Base-by-base conservation (phyloP, 2,113 vertebrate species). In the Proteles cristata region DNA sequence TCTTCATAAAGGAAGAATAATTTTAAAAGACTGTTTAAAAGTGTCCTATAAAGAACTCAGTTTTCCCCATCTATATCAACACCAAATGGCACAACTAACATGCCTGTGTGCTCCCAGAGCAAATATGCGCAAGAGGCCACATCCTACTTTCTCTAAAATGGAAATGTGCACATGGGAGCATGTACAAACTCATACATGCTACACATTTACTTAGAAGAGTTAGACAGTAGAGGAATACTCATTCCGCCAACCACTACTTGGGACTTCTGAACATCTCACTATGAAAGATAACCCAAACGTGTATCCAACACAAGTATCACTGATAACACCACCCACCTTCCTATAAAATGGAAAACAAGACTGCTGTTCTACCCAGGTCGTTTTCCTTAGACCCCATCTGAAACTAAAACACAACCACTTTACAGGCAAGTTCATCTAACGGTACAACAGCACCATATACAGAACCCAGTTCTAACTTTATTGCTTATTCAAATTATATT, bases 11-110 rank as follows among this genome's bases (percentile, higher is more conserved):
- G 45, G 84, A 84, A 88, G 15, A 96, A 68, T 79, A 96, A 96
- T 69, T 23, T 96, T 33, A 88, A 94, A 97, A 93, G 17, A 96
- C 19, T 63, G 4, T 26, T 76, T 88, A 88, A 55, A 81, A 35
- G 26, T 61, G 92, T 12, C 61, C 48, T 43, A 12, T 28, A 53
- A 93, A 85, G 35, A 7, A 83, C 95, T 69, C n/a, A 55, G 15
- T 80, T 63, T 94, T 25, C 11, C 35, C 26, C 66, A 8, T 76
- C 77, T 58, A 77, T 2, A 25, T 45, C 26, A 23, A 88, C 12
- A 91, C 21, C 8, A 90, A 48, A 14, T 28, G 28, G 25, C 19
- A 95, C 17, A 81, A 55, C n/a, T 92, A 79, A 81, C 61, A 80
- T 21, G 15, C 11, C 63, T 71, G 3, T 25, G 87, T 80, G 35